phyloP scores from a whole-genome alignment of 2,797 vertebrate species.

The Denticeps clupeoides region DNA sequence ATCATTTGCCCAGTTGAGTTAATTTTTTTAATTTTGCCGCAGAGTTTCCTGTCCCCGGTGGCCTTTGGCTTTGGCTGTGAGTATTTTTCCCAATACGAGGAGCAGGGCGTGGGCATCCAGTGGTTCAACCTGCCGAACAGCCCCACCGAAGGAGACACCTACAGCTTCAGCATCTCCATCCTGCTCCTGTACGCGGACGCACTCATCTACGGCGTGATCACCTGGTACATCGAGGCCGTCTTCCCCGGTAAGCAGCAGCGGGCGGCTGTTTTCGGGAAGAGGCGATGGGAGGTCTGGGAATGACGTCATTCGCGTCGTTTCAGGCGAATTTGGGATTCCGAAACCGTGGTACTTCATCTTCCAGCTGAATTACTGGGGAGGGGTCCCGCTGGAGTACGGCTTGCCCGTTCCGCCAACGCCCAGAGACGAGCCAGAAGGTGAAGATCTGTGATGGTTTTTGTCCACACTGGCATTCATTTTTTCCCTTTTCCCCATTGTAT shows the following conservation, averaged over 20 bases:
- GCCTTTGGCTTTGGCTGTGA: conserved; percentile 89
- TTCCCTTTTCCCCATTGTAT: too few relatives aligned
- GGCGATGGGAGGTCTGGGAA: too few relatives aligned
- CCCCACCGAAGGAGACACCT: conserved; percentile 64
- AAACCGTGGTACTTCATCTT: conserved; percentile 82
- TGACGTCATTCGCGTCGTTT: too few relatives aligned
- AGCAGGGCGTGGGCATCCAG: conserved; percentile 79
- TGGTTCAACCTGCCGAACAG: conserved; percentile 70
- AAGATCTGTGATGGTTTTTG: too few relatives aligned
- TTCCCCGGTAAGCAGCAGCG: conserved; percentile 65
- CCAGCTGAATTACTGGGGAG: conserved; percentile 76
- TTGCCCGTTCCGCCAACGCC: conserved; percentile 47
- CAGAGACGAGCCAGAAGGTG: conserved; percentile 45
- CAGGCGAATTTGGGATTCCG: conserved; percentile 81
- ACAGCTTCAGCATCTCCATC: conserved; percentile 65
- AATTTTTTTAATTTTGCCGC: too few relatives aligned
- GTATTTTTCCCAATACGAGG: conserved; percentile 81
- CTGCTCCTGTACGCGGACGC: conserved; percentile 72
- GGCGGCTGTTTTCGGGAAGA: too few relatives aligned
- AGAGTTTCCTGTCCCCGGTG: conserved; percentile 84
- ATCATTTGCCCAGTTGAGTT: too few relatives aligned
- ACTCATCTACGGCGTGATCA: conserved; percentile 56
- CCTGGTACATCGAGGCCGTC: conserved; percentile 82
- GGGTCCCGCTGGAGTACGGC: conserved; percentile 42
- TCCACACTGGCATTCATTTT: not conserved